phyloP scores from a whole-genome alignment of 1,140 invertebrate species.

The Oedothorax gibbosus region DNA sequence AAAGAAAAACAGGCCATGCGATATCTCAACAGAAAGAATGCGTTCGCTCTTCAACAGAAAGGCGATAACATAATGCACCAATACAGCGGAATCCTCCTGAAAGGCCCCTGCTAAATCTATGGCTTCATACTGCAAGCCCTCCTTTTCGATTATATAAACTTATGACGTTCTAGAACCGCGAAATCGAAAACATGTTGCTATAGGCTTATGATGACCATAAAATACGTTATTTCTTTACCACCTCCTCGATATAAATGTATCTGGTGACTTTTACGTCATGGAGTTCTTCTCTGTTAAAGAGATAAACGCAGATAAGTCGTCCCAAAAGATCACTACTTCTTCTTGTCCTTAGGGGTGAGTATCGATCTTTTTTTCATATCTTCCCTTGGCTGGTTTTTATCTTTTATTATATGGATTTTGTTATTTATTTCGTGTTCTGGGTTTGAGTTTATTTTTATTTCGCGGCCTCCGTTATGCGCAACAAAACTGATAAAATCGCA shows the following conservation, averaged over 20 bases:
- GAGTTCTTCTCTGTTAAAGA: constrained; percentile 38
- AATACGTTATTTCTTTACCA: constrained; percentile 1
- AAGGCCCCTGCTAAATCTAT: constrained; percentile 7
- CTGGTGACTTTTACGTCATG: constrained; percentile 34
- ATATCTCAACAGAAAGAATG: constrained; percentile 16
- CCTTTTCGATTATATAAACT: constrained; percentile 33
- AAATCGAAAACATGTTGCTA: constrained; percentile 35
- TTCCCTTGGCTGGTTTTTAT: constrained; percentile 24
- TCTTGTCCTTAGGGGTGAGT: constrained; percentile 5
- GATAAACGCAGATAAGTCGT: constrained; percentile 34
- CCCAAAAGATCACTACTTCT: constrained; percentile 10
- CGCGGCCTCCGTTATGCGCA: constrained; percentile 4
- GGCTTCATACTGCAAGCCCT: constrained; percentile 13
- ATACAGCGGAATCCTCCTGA: constrained; percentile 18
- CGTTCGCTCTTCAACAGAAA: constrained; percentile 10
- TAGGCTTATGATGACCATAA: constrained; percentile 16
- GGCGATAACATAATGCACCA: constrained; percentile 28
- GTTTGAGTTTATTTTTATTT: neutral
- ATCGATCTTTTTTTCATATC: constrained; percentile 34
- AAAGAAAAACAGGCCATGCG: constrained; percentile 6
- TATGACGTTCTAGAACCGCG: constrained; percentile 18
- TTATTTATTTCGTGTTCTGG: constrained; percentile 20
- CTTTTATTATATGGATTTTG: constrained; percentile 35
- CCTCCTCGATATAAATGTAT: constrained; percentile 29
- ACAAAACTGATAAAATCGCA: constrained; percentile 28